These are phyloP conservation scores for Elephas maximus DNA, from an alignment of 2,113 vertebrate species.

Conservation along the genomic window DNA sequence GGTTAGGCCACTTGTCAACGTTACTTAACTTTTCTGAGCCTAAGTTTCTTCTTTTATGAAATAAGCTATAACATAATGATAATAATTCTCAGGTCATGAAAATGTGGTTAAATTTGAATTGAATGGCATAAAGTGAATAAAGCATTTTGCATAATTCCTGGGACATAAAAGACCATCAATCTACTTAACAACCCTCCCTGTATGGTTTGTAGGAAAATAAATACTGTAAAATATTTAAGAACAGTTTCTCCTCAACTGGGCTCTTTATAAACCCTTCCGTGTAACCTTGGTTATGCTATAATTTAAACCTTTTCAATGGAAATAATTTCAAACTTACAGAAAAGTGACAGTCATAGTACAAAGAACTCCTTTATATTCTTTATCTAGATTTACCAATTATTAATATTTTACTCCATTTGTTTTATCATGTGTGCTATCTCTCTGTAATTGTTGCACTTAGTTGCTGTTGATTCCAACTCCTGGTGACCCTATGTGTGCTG, in stretches of 20 bases:
- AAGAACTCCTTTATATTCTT: too few relatives aligned
- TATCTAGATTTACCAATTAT: background rate
- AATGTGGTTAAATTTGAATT: constrained; percentile 46
- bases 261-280: background rate
- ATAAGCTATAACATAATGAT: background rate
- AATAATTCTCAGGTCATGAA: background rate
- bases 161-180: background rate
- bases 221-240: constrained; percentile 27
- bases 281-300: background rate
- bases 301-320: background rate
- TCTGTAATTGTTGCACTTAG: background rate
- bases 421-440: background rate
- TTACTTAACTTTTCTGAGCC: background rate
- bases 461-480: too few relatives aligned
- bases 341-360: too few relatives aligned
- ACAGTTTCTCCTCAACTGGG: background rate
- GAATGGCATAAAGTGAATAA: background rate
- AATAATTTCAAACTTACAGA: too few relatives aligned
- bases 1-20: background rate
- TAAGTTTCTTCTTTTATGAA: constrained; percentile 34
- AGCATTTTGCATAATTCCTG: background rate
- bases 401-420: background rate
- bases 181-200: background rate
- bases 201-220: constrained; percentile 8
- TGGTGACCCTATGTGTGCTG: too few relatives aligned